These are phyloP conservation scores for Callipepla squamata DNA, from an alignment of 2,113 vertebrate species.

Conservation along the genomic window DNA sequence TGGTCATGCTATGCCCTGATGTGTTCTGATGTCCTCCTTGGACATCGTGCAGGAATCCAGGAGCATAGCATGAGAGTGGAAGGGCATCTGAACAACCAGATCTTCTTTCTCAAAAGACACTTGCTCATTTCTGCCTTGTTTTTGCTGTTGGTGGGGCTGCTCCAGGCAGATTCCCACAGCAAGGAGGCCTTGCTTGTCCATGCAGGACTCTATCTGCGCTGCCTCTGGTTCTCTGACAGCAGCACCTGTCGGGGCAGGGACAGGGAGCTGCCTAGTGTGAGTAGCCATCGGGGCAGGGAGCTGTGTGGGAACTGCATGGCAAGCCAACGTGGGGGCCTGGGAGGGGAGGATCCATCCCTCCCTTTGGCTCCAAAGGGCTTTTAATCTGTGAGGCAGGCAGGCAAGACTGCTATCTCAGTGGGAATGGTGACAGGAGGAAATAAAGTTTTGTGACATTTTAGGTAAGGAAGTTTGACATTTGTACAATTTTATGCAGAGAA, in stretches of 20 bases:
- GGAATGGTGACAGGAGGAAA: not conserved
- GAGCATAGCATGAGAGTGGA: not conserved
- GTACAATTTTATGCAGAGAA: not conserved
- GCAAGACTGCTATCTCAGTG: no score
- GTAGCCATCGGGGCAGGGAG: not conserved
- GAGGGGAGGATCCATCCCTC: not conserved
- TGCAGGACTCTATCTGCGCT: not conserved
- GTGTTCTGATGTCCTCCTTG: not conserved
- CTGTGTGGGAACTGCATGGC: no score
- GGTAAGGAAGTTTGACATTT: not conserved
- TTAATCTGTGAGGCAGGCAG: not conserved
- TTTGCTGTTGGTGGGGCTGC: rapidly evolving
- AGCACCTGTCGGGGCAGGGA: not conserved
- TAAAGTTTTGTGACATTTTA: not conserved
- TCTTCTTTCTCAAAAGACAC: not conserved
- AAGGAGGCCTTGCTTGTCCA: not conserved
- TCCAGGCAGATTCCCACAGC: not conserved
- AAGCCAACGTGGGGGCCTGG: not conserved
- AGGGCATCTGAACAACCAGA: not conserved
- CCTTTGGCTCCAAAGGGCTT: not conserved
- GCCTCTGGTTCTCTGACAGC: not conserved
- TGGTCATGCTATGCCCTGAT: not conserved
- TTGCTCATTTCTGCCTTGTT: not conserved
- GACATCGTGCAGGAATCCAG: not conserved
- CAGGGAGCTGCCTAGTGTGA: not conserved